These are phyloP conservation scores for Enteromius radiatus DNA, from an alignment of 2,797 vertebrate species.

Conservation along the genomic window DNA sequence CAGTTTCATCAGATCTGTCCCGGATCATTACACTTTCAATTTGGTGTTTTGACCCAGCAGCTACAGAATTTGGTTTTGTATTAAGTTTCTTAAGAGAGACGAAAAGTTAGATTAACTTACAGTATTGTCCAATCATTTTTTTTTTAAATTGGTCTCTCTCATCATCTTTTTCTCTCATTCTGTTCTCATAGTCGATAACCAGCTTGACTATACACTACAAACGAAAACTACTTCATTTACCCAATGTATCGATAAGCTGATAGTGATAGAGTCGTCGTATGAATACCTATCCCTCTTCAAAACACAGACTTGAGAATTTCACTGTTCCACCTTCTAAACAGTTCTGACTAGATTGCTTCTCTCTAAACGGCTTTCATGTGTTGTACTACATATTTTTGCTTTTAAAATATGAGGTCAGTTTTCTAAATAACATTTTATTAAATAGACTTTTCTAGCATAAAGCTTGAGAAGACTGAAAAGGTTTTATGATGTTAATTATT, in stretches of 20 bases:
- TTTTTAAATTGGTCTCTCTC: conserved; percentile 79
- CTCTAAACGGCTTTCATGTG: neutral
- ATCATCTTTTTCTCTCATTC: conserved; percentile 65
- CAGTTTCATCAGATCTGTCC: conserved; percentile 72
- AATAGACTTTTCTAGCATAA: conserved; percentile 42
- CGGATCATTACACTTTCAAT: conserved; percentile 75
- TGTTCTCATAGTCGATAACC: conserved; percentile 89
- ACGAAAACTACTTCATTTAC: conserved; percentile 60
- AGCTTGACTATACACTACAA: conserved; percentile 92
- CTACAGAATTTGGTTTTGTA: conserved; percentile 76
- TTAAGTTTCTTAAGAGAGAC: conserved; percentile 64
- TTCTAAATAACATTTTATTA: conserved; percentile 36
- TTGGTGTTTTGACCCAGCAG: conserved; percentile 70
- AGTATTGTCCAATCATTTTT: conserved; percentile 47
- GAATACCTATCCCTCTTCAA: conserved; percentile 27
- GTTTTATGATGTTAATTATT: conserved; percentile 53
- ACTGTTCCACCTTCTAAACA: conserved; percentile 27
- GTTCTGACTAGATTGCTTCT: conserved; percentile 17
- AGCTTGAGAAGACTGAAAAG: conserved; percentile 36
- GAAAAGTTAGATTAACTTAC: conserved; percentile 63
- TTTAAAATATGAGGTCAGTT: conserved; percentile 14
- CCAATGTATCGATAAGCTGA: conserved; percentile 52
- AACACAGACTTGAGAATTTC: conserved; percentile 34
- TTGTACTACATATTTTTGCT: neutral
- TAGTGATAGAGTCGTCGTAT: conserved; percentile 61